Evolutionary conservation across 2,888 invertebrate species (phyloP).

Genomic region (Aleiodes testaceus): DNA sequence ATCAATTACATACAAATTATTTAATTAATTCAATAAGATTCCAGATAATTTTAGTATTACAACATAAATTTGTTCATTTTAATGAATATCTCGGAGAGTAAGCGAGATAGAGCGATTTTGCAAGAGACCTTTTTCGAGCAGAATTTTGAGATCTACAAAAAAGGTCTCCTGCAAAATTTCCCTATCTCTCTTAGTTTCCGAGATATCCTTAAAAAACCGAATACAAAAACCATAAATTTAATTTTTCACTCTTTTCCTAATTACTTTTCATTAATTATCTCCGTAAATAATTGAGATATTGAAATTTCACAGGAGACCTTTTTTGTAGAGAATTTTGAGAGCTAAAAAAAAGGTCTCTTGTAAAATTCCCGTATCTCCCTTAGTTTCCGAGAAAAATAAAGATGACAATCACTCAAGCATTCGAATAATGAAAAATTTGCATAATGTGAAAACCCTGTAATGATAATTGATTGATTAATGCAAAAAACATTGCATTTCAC

Average conservation of each 20-base stretch:
- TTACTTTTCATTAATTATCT: not conserved
- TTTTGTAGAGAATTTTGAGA: not conserved
- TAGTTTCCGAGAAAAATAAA: not conserved
- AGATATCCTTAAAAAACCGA: too few species aligned
- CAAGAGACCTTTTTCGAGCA: too few species aligned
- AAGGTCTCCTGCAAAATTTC: too few species aligned
- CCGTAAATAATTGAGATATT: not conserved
- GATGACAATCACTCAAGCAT: not conserved
- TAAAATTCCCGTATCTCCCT: not conserved
- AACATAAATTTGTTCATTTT: too few species aligned
- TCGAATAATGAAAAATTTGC: not conserved
- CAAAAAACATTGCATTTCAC: not conserved
- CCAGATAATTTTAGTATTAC: too few species aligned
- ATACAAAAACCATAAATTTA: not conserved
- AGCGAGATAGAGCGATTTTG: too few species aligned
- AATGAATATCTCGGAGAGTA: too few species aligned
- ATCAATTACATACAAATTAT: slow-evolving; percentile 10
- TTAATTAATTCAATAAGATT: too few species aligned
- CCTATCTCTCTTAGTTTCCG: too few species aligned
- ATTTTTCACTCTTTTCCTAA: not conserved
- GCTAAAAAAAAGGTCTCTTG: not conserved
- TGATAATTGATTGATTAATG: slow-evolving; percentile 23
- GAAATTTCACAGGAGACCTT: not conserved
- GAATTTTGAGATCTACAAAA: too few species aligned
- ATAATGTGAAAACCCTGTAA: slow-evolving; percentile 17